phyloP scores from a whole-genome alignment of 2,888 invertebrate species.

The Vanessa cardui region DNA sequence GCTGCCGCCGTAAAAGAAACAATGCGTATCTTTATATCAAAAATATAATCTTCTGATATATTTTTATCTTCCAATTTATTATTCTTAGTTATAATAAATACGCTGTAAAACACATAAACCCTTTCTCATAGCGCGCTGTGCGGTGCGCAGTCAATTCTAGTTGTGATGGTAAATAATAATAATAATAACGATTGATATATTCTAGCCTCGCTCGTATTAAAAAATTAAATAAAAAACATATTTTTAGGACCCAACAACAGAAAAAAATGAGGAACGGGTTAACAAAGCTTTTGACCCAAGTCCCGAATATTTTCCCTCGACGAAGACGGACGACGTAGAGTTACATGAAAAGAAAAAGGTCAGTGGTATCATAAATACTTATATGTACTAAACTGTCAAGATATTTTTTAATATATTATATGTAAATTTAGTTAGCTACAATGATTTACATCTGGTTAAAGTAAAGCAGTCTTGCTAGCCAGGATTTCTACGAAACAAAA shows the following conservation, averaged over 20 bases:
- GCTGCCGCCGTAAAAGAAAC: neutral
- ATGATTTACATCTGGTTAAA: no score
- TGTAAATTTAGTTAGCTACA: no score
- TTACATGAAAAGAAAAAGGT: slow-evolving; percentile 12
- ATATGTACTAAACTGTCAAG: no score
- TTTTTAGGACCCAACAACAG: slow-evolving; percentile 28
- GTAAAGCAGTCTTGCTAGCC: no score
- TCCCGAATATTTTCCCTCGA: slow-evolving; percentile 26
- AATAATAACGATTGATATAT: neutral
- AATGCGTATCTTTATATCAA: slow-evolving; percentile 15
- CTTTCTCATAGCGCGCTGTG: slow-evolving; percentile 24
- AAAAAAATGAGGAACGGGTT: slow-evolving; percentile 32
- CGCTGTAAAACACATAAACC: slow-evolving; percentile 46
- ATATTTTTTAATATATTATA: no score
- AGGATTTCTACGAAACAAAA: no score
- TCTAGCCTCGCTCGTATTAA: neutral
- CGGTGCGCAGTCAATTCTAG: slow-evolving; percentile 7
- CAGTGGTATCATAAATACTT: neutral
- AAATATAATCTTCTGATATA: slow-evolving; percentile 19
- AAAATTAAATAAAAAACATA: neutral
- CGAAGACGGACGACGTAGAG: neutral
- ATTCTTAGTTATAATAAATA: slow-evolving; percentile 40
- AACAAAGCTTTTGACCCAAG: slow-evolving; percentile 37
- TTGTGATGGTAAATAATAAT: slow-evolving; percentile 15
- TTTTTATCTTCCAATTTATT: slow-evolving; percentile 26